These are phyloP conservation scores for Microdon myrmicae DNA, from an alignment of 2,888 invertebrate genomes.

Conservation along the genomic window DNA sequence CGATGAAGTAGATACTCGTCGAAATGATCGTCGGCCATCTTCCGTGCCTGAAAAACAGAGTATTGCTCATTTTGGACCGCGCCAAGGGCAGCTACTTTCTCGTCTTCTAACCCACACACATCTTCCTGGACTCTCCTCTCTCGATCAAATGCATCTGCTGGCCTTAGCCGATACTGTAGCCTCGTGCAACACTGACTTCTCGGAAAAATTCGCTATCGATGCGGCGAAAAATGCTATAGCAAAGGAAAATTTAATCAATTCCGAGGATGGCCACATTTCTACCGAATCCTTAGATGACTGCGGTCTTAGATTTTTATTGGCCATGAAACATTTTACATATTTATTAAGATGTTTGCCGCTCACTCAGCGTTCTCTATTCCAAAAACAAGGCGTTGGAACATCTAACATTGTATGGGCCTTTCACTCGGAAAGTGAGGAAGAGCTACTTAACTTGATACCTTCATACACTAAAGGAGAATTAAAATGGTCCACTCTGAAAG, in stretches of 20 bases:
- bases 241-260: slow-evolving; percentile 73
- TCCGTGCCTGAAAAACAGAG: slow-evolving; percentile 80
- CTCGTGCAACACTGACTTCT: slow-evolving; percentile 88
- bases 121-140: slow-evolving; percentile 91
- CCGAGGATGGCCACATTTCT: slow-evolving; percentile 69
- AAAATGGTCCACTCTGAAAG: slow-evolving; percentile 90
- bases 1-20: slow-evolving; percentile 76
- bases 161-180: slow-evolving; percentile 98
- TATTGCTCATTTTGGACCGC: slow-evolving; percentile 86
- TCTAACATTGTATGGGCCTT: slow-evolving; percentile 98
- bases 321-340: slow-evolving; percentile 98
- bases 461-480: slow-evolving; percentile 85
- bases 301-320: slow-evolving; percentile 92
- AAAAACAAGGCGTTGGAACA: slow-evolving; percentile 86
- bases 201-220: slow-evolving; percentile 81
- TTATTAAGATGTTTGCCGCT: slow-evolving; percentile 91
- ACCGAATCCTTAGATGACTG: slow-evolving; percentile 94
- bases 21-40: slow-evolving; percentile 72
- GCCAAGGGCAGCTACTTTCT: slow-evolving; percentile 86
- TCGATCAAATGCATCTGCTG: slow-evolving; percentile 99
- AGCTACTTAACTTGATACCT: slow-evolving; percentile 88
- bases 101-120: slow-evolving; percentile 94
- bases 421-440: slow-evolving; percentile 98
- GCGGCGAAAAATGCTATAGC: slow-evolving; percentile 75
- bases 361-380: slow-evolving; percentile 85